Evolutionary conservation across 2,797 vertebrate genomes (phyloP).

Genomic region (Esox masquinongy): DNA sequence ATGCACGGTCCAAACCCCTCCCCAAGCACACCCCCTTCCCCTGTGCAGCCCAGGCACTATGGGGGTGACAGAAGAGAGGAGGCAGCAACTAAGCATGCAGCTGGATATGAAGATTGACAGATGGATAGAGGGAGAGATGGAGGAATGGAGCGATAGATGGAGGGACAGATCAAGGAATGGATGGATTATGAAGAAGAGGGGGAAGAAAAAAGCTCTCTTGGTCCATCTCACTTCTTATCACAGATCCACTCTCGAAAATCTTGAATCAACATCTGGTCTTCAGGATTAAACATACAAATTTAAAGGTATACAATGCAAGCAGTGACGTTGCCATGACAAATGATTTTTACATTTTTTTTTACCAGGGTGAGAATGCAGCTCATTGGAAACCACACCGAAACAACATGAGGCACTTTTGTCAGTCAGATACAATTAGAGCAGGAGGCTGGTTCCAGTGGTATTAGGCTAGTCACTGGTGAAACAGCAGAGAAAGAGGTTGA

Average conservation of each 20-base stretch:
- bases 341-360: background rate
- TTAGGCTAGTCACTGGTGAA: background rate
- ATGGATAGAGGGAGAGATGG: slow-evolving; percentile 15
- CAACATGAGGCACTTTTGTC: background rate
- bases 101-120: slow-evolving; percentile 23
- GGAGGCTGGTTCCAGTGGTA: background rate
- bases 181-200: slow-evolving; percentile 15
- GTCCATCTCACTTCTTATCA: background rate
- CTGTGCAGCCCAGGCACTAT: slow-evolving; percentile 28
- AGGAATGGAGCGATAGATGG: background rate
- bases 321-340: background rate
- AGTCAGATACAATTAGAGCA: background rate
- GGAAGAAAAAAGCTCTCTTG: background rate
- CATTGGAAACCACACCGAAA: background rate
- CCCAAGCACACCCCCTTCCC: slow-evolving; percentile 37
- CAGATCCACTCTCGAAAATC: background rate
- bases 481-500: slow-evolving; percentile 24
- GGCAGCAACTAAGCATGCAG: slow-evolving; percentile 56
- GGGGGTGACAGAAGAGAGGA: slow-evolving; percentile 45
- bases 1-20: slow-evolving; percentile 44
- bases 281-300: background rate
- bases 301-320: background rate
- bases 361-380: background rate
- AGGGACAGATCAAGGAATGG: background rate
- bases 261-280: background rate